phyloP scores from a whole-genome alignment of 2,888 invertebrate genomes.

The Dynastes grantii region DNA sequence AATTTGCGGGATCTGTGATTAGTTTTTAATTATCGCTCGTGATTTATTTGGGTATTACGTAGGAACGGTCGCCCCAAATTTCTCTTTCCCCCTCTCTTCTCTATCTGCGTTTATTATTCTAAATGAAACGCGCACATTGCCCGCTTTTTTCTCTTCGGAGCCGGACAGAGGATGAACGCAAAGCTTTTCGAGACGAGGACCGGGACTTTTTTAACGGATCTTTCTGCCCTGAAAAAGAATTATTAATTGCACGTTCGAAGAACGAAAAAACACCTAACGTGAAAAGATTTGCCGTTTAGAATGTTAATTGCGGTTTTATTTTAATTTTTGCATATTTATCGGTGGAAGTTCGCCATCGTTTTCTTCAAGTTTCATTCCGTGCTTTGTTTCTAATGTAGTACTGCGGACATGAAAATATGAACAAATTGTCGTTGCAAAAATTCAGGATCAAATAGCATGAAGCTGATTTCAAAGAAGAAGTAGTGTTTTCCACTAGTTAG shows the following conservation, averaged over 20 bases:
- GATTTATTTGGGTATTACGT: constrained; percentile 58
- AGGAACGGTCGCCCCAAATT: constrained; percentile 22
- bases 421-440: background rate
- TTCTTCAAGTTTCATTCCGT: background rate
- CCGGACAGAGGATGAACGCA: constrained; percentile 31
- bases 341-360: constrained; percentile 15
- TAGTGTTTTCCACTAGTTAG: no score
- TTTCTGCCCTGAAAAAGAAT: constrained; percentile 50
- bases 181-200: constrained; percentile 8
- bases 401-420: background rate
- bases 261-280: constrained; percentile 44
- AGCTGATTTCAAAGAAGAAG: no score
- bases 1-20: constrained; percentile 60
- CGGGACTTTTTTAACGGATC: constrained; percentile 8
- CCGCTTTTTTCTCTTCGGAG: constrained; percentile 2
- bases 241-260: constrained; percentile 56
- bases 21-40: constrained; percentile 60
- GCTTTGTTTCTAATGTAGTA: constrained; percentile 2
- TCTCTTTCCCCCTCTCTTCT: background rate
- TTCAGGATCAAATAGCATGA: background rate
- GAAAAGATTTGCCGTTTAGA: constrained; percentile 50
- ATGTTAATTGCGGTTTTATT: constrained; percentile 53
- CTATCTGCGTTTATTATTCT: constrained; percentile 23
- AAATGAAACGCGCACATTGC: constrained; percentile 20
- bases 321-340: constrained; percentile 53